Evolutionary conservation across 1,140 invertebrate species (phyloP), one percentile per base, ranked within the genome.

Genomic region (Uloborus diversus): DNA sequence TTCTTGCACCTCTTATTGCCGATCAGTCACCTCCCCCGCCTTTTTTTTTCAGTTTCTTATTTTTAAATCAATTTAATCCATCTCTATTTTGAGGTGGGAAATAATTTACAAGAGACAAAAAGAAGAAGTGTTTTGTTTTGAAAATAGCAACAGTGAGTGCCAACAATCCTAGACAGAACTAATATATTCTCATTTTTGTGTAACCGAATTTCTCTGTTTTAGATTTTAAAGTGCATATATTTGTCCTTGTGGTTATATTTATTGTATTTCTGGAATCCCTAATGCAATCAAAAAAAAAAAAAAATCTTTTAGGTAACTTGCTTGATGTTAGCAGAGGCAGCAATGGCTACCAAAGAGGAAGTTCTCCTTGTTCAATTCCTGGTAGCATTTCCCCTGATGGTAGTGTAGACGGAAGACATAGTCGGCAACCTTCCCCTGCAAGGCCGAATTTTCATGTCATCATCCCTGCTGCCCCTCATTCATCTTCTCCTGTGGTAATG

Each of bases 321-420:
- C n/a, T 79, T n/a, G 76, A 79, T 59, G 76, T 79, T 2, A 79
- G 53, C 49, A 35, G 76, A 69, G 51, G 62, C 30, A 79, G 64
- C 62, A 79, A 79, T 61, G 76, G 76, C 7, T 79, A 79, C 28
- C 73, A 78, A 28, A 42, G 76, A 14, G 76, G 76, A 49, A 79
- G 76, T n/a, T 79, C 76, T 9, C 76, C 76, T 17, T 79, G 76
- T 49, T 79, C 76, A n/a, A 33, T 79, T 42, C 64, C 76, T 57
- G 76, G 76, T 14, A 79, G 76, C 62, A 49, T 79, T 9, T 79
- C 76, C 0, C 76, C 76, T 25, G 76, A 79, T 57, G 76, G 64
- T 1, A 79, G 76, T 33, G 25, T 68, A 13, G 76, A 79, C 51
- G 76, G 76, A 17, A 59, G 76, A 17, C 76, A 61, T 17, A 79